Evolutionary conservation across 2,797 vertebrate genomes (phyloP).

Genomic region (Triplophysa bombifrons): DNA sequence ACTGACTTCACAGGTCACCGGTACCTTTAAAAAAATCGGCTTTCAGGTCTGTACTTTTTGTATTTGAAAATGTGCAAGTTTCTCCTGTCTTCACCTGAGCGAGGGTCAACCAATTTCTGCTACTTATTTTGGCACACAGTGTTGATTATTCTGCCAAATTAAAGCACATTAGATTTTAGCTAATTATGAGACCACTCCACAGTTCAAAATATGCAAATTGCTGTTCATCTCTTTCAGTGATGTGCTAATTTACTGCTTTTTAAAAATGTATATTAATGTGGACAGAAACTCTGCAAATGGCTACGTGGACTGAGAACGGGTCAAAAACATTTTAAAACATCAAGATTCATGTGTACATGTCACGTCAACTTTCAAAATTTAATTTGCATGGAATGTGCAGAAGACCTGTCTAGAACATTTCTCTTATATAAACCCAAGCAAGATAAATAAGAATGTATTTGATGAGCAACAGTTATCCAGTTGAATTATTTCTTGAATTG

Average conservation of each 20-base stretch:
- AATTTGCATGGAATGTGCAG: constrained; percentile 38
- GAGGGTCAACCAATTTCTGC: constrained; percentile 60
- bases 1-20: constrained; percentile 47
- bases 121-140: constrained; percentile 61
- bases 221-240: constrained; percentile 73
- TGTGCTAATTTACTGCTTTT: constrained; percentile 63
- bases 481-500: background rate
- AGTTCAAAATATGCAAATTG: constrained; percentile 61
- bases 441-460: constrained; percentile 17
- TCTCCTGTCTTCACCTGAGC: constrained; percentile 54
- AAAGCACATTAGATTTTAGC: constrained; percentile 62
- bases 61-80: constrained; percentile 56
- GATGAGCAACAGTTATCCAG: background rate
- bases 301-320: constrained; percentile 70
- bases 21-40: constrained; percentile 38
- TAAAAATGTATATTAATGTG: constrained; percentile 76
- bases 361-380: constrained; percentile 42
- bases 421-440: constrained; percentile 11
- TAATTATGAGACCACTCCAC: constrained; percentile 68
- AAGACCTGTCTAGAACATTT: constrained; percentile 26
- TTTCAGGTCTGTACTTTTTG: constrained; percentile 44
- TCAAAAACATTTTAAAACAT: constrained; percentile 58
- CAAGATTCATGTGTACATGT: constrained; percentile 47
- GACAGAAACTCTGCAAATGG: constrained; percentile 69
- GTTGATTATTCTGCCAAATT: constrained; percentile 76